Conservation (phyloP, 37 sponge, comb jelly and placozoan genomes). For the Tethya wilhelma region DNA sequence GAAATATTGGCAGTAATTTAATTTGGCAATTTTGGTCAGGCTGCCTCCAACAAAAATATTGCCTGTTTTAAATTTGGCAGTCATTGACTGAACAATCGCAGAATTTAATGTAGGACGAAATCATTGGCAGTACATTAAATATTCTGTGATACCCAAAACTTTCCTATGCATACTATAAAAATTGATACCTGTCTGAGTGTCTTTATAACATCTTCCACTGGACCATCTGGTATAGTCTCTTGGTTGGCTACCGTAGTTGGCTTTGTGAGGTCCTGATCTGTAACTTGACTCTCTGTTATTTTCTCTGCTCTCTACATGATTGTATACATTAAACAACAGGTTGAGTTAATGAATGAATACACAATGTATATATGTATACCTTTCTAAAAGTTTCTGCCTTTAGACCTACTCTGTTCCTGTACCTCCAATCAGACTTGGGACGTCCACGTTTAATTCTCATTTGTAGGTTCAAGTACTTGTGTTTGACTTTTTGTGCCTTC, state of each 20-base stretch:
- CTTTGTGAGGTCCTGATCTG: no score
- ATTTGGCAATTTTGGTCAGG: no score
- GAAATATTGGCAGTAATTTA: no score
- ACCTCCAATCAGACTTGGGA: constrained; percentile 16
- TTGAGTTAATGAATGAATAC: background rate
- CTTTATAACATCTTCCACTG: background rate
- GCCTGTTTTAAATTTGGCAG: no score
- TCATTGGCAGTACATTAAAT: no score
- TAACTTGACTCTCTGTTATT: background rate
- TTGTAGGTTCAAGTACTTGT: constrained; percentile 13
- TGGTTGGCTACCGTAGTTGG: background rate
- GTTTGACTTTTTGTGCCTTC: constrained; percentile 9
- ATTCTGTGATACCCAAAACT: no score
- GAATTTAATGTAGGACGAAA: no score
- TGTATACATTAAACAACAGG: background rate
- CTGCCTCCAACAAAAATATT: no score
- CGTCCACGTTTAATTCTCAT: constrained; percentile 16
- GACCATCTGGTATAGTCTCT: background rate
- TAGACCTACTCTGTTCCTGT: constrained; percentile 19
- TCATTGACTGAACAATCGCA: no score
- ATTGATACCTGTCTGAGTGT: constrained; percentile 14
- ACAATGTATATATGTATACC: background rate
- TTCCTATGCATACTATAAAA: background rate
- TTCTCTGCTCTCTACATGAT: background rate
- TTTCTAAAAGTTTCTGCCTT: constrained; percentile 12